Evolutionary conservation across 2,888 invertebrate species (phyloP).

Genomic region (Pimpla rufipes): DNA sequence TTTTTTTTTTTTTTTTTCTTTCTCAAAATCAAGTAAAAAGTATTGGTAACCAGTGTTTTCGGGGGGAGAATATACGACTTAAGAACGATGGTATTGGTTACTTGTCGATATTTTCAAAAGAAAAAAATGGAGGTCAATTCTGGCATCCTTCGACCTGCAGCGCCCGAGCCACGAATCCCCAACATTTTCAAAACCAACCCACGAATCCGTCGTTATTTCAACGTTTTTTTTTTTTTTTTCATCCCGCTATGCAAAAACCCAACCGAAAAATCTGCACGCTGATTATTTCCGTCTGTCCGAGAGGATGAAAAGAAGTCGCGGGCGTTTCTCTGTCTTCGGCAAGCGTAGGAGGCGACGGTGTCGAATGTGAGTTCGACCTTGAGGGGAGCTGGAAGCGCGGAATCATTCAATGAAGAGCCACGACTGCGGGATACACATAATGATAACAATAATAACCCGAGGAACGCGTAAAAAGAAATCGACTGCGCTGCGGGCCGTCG

Average conservation of each 20-base stretch:
- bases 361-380: conserved; percentile 1
- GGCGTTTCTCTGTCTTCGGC: neutral
- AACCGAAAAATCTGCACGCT: neutral
- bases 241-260: neutral
- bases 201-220: no score
- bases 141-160: no score
- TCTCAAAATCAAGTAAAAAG: no score
- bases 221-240: no score
- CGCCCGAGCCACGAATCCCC: no score
- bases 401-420: conserved; percentile 45
- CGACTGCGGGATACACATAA: conserved; percentile 38
- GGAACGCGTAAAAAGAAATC: conserved; percentile 21
- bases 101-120: no score
- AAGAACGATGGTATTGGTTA: no score
- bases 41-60: no score
- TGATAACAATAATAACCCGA: conserved; percentile 36
- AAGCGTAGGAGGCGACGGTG: conserved; percentile 2
- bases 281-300: neutral
- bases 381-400: conserved; percentile 17
- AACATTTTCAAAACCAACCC: no score
- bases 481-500: conserved; percentile 23
- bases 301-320: neutral
- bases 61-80: no score
- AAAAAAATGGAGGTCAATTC: no score
- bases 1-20: no score